These are phyloP conservation scores for Diadegma fenestrale DNA, from an alignment of 2,888 invertebrate genomes.

Conservation along the genomic window DNA sequence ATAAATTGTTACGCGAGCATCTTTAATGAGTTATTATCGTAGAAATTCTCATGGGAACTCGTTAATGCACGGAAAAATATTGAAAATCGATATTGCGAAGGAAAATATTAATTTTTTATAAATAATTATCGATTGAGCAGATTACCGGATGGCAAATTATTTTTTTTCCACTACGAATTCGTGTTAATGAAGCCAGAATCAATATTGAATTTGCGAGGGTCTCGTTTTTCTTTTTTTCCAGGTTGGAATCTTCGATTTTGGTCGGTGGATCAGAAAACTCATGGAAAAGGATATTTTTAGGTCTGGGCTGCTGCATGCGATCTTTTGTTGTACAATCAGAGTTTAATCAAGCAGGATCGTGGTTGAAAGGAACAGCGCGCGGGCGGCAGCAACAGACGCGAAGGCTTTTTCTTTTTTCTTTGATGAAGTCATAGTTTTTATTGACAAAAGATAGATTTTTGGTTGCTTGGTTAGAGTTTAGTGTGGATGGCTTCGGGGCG, in stretches of 20 bases:
- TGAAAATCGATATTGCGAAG: not conserved
- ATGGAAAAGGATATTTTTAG: conserved; percentile 13
- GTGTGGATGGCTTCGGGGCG: conserved; percentile 20
- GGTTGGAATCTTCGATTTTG: not conserved
- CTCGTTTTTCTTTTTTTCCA: no score
- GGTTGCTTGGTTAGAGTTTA: conserved; percentile 46
- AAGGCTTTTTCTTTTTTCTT: conserved; percentile 41
- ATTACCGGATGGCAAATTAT: not conserved
- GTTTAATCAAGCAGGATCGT: conserved; percentile 61
- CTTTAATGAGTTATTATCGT: not conserved
- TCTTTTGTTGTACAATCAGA: conserved; percentile 51
- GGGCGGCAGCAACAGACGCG: conserved; percentile 44
- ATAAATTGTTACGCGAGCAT: conserved; percentile 29
- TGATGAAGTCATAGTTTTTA: conserved; percentile 53
- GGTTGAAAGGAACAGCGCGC: conserved; percentile 59
- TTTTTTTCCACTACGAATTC: not conserved
- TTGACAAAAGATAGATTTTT: conserved; percentile 51
- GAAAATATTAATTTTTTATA: not conserved
- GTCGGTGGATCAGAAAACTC: not conserved
- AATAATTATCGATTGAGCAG: not conserved
- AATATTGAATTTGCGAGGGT: not conserved
- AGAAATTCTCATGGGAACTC: not conserved
- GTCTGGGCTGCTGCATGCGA: not conserved
- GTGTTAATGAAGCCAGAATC: not conserved
- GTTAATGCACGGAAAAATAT: not conserved